Percentiles rank a stretch among this genome's conserved stretches.
These are phyloP conservation scores for Pongo pygmaeus DNA, from an alignment of 2,113 vertebrate genomes.

Conservation along the genomic window DNA sequence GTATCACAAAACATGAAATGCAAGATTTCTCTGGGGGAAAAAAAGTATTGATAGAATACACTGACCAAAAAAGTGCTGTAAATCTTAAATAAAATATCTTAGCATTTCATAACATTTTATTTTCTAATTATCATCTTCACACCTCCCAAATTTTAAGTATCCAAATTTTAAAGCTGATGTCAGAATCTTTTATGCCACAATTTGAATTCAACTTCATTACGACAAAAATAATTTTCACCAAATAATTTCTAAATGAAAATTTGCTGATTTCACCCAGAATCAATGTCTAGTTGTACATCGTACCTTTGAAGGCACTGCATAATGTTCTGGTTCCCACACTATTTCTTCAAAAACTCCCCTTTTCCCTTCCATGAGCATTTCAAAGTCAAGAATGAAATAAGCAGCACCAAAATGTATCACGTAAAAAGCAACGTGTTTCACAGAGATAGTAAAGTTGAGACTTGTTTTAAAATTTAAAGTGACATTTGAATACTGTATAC, in stretches of 20 bases:
- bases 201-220: conserved; percentile 14
- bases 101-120: neutral
- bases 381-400: neutral
- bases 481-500: neutral
- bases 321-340: neutral
- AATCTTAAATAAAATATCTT: neutral
- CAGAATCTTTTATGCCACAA: neutral
- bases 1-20: neutral
- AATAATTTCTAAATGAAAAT: neutral
- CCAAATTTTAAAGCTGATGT: neutral
- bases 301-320: neutral
- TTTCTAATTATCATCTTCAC: neutral
- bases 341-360: neutral
- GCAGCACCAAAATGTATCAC: neutral
- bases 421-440: neutral
- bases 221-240: neutral
- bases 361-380: neutral
- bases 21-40: neutral
- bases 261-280: neutral
- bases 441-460: neutral
- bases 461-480: conserved; percentile 19
- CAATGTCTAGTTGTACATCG: neutral
- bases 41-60: neutral
- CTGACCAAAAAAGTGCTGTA: neutral
- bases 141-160: neutral